Percentiles rank a stretch among this genome's conserved stretches.
These are phyloP conservation scores for Bombus superbus DNA, from an alignment of 1,140 invertebrate species.

Conservation along the genomic window DNA sequence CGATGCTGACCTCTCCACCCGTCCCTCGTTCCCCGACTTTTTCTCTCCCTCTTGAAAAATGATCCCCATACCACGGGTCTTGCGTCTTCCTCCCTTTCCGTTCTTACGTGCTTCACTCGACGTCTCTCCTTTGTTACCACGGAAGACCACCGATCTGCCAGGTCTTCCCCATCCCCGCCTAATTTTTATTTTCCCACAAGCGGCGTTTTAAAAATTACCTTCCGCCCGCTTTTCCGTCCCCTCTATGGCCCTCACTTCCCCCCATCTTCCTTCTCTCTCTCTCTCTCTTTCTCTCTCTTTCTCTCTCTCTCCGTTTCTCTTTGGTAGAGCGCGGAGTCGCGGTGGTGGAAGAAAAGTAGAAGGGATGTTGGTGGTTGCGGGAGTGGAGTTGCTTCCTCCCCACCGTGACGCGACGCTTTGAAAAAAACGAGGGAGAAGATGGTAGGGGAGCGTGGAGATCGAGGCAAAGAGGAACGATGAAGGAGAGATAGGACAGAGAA, in stretches of 20 bases:
- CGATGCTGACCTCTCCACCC: constrained; percentile 41
- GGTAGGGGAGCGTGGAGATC: neutral
- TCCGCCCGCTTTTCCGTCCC: constrained; percentile 32
- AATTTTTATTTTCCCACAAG: constrained; percentile 80
- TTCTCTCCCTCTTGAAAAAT: constrained; percentile 66
- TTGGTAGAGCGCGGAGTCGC: neutral
- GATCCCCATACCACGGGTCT: constrained; percentile 34
- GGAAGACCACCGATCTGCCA: constrained; percentile 65
- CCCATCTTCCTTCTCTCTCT: neutral
- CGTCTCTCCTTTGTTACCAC: constrained; percentile 19
- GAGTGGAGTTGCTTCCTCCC: constrained; percentile 59
- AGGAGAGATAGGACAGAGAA: constrained; percentile 49
- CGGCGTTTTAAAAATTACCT: constrained; percentile 79
- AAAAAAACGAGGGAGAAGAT: constrained; percentile 51
- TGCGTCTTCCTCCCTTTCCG: constrained; percentile 33
- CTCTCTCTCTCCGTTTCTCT: neutral
- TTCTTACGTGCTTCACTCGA: constrained; percentile 36
- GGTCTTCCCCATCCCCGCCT: constrained; percentile 56
- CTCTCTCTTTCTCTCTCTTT: too few relatives aligned
- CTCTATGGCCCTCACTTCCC: neutral
- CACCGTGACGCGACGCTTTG: neutral
- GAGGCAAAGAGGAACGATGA: constrained; percentile 52
- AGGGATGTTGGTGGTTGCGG: constrained; percentile 33
- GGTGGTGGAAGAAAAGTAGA: constrained; percentile 51
- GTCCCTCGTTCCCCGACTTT: constrained; percentile 26